Conservation (phyloP, 1,140 invertebrate species). For the Trissolcus basalis region DNA sequence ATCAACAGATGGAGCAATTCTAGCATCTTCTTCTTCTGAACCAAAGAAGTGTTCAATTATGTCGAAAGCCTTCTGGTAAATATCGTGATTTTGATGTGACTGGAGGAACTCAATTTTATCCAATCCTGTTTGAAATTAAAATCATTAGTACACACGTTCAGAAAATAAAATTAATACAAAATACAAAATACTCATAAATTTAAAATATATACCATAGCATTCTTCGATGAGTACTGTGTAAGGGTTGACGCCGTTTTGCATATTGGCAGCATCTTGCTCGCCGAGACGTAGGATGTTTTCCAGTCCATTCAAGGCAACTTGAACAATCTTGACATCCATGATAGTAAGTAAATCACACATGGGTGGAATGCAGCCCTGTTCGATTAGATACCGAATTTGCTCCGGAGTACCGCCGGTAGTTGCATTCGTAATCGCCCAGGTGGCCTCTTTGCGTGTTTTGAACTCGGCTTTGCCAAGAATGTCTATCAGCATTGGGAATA, state of each 20-base stretch:
- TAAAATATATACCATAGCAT: conserved; percentile 94
- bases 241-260: conserved; percentile 86
- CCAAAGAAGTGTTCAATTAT: conserved; percentile 98
- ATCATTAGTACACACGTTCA: not conserved
- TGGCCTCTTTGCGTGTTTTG: conserved; percentile 96
- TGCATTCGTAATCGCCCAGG: conserved; percentile 98
- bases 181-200: too few relatives aligned
- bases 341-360: conserved; percentile 95
- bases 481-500: conserved; percentile 94
- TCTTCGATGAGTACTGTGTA: conserved; percentile 96
- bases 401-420: conserved; percentile 95
- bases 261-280: conserved; percentile 83
- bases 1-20: conserved; percentile 87
- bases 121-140: conserved; percentile 80
- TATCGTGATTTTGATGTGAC: conserved; percentile 96
- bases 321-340: conserved; percentile 97
- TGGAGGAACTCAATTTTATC: conserved; percentile 99
- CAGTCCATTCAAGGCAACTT: conserved; percentile 96
- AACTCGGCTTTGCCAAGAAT: conserved; percentile 95
- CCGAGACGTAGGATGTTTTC: conserved; percentile 97
- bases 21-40: conserved; percentile 91
- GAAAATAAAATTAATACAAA: too few relatives aligned
- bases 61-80: conserved; percentile 97
- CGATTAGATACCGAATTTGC: conserved; percentile 87
- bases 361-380: conserved; percentile 91